Conservation (phyloP, 2,113 vertebrate genomes). For the pig (Sus scrofa) region DNA sequence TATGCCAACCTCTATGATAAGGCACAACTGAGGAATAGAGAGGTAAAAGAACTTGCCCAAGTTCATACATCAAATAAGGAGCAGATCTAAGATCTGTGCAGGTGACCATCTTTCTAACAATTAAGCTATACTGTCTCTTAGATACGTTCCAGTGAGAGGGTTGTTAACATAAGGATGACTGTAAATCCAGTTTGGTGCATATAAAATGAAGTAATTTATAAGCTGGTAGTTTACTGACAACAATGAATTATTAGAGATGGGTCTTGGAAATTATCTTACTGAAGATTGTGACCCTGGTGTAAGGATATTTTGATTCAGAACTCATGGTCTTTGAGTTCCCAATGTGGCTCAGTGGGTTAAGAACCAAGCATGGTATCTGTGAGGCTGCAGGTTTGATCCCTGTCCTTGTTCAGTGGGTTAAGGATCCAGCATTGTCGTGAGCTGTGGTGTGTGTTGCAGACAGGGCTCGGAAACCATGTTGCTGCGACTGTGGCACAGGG, state of each 20-base stretch:
- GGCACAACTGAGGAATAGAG: neutral
- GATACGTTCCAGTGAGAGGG: neutral
- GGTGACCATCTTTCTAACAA: neutral
- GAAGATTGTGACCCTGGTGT: neutral
- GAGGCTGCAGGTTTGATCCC: no score
- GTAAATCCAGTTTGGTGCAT: neutral
- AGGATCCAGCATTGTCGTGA: no score
- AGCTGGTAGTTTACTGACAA: neutral
- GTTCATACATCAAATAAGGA: neutral
- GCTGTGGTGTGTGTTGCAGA: no score
- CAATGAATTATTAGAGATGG: neutral
- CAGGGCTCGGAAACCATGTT: no score
- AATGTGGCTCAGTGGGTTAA: no score
- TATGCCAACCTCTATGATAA: neutral
- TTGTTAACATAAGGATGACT: neutral
- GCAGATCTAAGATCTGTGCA: neutral
- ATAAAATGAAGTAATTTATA: neutral
- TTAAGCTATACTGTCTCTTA: neutral
- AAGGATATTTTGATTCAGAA: neutral
- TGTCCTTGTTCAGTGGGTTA: no score
- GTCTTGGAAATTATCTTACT: neutral
- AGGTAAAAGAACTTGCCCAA: slow-evolving; percentile 8
- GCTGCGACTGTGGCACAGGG: no score
- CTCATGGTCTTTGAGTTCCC: neutral
- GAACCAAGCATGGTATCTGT: no score